Conservation (phyloP, 2,113 vertebrate genomes). For the Brachyhypopomus gauderio region DNA sequence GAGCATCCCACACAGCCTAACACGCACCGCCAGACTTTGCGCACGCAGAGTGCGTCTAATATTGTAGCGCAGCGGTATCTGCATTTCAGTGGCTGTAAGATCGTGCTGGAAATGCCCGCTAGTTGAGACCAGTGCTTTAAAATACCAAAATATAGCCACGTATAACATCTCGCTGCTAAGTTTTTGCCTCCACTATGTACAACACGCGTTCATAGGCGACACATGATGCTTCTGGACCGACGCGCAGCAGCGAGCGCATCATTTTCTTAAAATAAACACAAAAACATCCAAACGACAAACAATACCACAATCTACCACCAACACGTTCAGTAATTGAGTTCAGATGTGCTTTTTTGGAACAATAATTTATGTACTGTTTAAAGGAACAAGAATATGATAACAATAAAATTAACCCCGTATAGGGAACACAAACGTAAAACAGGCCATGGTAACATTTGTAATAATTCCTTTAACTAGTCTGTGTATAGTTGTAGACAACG, state of each 20-base stretch:
- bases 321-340: too few species aligned
- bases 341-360: too few species aligned
- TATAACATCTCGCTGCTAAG: not conserved
- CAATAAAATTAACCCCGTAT: not conserved
- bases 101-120: not conserved
- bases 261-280: too few species aligned
- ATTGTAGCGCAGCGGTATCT: conserved; percentile 31
- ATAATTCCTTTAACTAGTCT: not conserved
- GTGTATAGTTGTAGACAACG: too few species aligned
- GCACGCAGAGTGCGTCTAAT: not conserved
- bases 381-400: not conserved
- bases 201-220: too few species aligned
- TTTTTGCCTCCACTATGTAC: not conserved
- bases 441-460: not conserved
- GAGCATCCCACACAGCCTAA: not conserved
- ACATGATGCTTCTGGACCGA: too few species aligned
- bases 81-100: not conserved
- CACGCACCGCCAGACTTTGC: conserved; percentile 6
- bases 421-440: not conserved
- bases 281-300: too few species aligned
- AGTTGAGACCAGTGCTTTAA: too few species aligned
- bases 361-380: too few species aligned
- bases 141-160: not conserved
- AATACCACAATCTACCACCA: too few species aligned
- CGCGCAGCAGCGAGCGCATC: too few species aligned